These are phyloP conservation scores for Polylopha cassiicola DNA, from an alignment of 2,888 invertebrate species.

Conservation along the genomic window DNA sequence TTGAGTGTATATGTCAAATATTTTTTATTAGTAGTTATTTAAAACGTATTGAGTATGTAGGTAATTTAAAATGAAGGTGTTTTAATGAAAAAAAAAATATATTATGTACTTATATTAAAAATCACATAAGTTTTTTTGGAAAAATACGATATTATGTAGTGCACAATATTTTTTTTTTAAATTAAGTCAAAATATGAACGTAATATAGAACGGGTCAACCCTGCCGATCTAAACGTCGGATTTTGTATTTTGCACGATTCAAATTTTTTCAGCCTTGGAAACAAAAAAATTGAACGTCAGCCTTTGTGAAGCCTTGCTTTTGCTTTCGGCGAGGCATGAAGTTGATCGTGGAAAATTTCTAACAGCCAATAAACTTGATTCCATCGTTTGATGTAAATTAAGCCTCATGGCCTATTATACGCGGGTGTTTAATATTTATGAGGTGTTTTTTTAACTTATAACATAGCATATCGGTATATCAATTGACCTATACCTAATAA, in stretches of 20 bases:
- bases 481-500: too few species aligned
- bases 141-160: too few species aligned
- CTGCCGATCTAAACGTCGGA: constrained; percentile 48
- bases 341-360: constrained; percentile 62
- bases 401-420: too few species aligned
- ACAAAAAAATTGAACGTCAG: constrained; percentile 54
- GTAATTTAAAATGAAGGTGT: constrained; percentile 20
- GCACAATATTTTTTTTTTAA: too few species aligned
- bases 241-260: constrained; percentile 64
- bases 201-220: constrained; percentile 36
- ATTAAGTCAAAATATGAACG: constrained; percentile 3
- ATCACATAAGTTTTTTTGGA: neutral
- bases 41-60: too few species aligned
- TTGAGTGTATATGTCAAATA: too few species aligned
- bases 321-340: constrained; percentile 61
- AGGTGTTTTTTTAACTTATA: neutral
- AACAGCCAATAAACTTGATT: constrained; percentile 60
- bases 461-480: too few species aligned
- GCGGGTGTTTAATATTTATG: constrained; percentile 18
- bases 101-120: neutral
- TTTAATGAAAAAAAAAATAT: constrained; percentile 4
- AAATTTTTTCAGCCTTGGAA: constrained; percentile 62
- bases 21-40: too few species aligned
- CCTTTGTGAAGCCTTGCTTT: constrained; percentile 69
- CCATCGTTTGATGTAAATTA: constrained; percentile 63